phyloP scores from a whole-genome alignment of 2,113 vertebrate genomes.

The Gobiocypris rarus region DNA sequence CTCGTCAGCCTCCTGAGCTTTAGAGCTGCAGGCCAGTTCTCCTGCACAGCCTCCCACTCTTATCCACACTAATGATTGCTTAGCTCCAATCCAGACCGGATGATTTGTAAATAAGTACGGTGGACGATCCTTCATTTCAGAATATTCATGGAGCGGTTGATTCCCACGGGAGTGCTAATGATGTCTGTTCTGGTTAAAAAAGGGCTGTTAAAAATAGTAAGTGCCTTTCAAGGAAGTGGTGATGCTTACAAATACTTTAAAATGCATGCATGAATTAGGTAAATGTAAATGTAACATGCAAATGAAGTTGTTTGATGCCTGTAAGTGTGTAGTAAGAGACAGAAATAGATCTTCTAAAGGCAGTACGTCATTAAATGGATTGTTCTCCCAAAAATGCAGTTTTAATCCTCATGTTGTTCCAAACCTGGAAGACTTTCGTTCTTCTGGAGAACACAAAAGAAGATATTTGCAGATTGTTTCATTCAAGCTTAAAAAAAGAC shows the following conservation, averaged over 20 bases:
- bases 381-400: neutral
- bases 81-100: conserved; percentile 2
- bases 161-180: neutral
- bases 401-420: neutral
- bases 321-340: conserved; percentile 13
- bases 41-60: neutral
- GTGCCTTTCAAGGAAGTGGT: conserved; percentile 17
- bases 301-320: conserved; percentile 39
- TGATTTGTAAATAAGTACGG: conserved; percentile 32
- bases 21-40: conserved; percentile 10
- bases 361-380: neutral
- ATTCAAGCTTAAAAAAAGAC: neutral
- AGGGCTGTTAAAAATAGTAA: conserved; percentile 28
- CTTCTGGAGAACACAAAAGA: neutral
- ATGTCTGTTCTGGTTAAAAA: conserved; percentile 19
- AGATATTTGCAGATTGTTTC: neutral
- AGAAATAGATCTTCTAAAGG: conserved; percentile 37
- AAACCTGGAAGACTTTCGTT: neutral
- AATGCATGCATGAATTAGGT: conserved; percentile 15
- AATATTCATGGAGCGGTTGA: conserved; percentile 34
- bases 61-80: conserved; percentile 14
- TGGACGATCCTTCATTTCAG: neutral
- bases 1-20: conserved; percentile 20
- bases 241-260: conserved; percentile 17
- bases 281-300: conserved; percentile 41